Percentiles rank a stretch among this genome's conserved stretches.
Evolutionary conservation across 2,888 invertebrate genomes (phyloP).

Genomic region (Bhutanitis thaidina): DNA sequence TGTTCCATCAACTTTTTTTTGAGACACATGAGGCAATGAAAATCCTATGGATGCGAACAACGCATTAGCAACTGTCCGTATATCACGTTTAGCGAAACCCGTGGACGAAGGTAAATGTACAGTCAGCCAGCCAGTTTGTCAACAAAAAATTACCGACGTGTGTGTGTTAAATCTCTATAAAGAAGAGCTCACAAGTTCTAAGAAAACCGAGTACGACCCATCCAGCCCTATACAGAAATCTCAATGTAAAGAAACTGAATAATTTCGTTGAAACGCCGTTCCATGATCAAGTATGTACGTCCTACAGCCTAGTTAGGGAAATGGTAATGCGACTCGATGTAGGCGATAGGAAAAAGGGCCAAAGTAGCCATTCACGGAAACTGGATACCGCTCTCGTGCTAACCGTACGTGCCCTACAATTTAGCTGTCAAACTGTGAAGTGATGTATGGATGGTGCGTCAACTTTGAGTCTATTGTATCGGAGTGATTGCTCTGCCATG

Average conservation of each 20-base stretch:
- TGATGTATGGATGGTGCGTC: constrained; percentile 29
- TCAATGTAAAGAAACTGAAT: constrained; percentile 8
- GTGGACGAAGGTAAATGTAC: background rate
- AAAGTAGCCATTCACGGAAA: constrained; percentile 20
- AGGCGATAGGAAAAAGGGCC: constrained; percentile 1
- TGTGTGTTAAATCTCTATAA: constrained; percentile 3
- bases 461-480: constrained; percentile 27
- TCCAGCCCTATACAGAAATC: constrained; percentile 4
- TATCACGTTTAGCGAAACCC: background rate
- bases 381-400: constrained; percentile 18
- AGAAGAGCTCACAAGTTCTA: background rate
- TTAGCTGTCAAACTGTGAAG: constrained; percentile 32
- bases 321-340: constrained; percentile 9
- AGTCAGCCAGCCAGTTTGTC: background rate
- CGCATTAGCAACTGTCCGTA: background rate
- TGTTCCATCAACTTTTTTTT: constrained; percentile 1
- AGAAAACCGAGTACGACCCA: constrained; percentile 2
- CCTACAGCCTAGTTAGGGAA: constrained; percentile 2
- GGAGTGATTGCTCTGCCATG: constrained; percentile 20
- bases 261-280: constrained; percentile 7
- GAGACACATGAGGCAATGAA: background rate
- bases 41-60: constrained; percentile 1
- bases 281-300: background rate
- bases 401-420: constrained; percentile 28
- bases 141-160: constrained; percentile 4